Percentiles rank a stretch among this genome's conserved stretches.
These are phyloP conservation scores for Hypsopygia costalis DNA, from an alignment of 2,888 invertebrate species.

Conservation along the genomic window DNA sequence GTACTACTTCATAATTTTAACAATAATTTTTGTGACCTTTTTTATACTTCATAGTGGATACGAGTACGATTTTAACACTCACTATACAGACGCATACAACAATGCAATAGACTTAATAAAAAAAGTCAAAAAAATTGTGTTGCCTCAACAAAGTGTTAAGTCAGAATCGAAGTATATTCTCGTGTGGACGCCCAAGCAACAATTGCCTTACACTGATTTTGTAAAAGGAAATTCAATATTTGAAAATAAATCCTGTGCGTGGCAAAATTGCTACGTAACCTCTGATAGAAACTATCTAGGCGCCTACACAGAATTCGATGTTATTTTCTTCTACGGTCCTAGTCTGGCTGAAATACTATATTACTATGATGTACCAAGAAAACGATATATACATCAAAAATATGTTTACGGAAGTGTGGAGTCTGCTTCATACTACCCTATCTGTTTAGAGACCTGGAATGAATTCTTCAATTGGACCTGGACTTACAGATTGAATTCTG, in stretches of 20 bases:
- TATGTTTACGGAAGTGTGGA: conserved; percentile 57
- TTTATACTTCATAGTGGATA: not conserved
- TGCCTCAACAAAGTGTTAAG: too few species aligned
- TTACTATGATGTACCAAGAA: conserved; percentile 31
- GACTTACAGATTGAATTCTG: conserved; percentile 58
- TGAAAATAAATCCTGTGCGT: conserved; percentile 40
- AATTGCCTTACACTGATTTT: conserved; percentile 44
- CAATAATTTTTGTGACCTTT: not conserved
- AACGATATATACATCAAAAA: conserved; percentile 40
- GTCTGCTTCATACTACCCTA: conserved; percentile 45
- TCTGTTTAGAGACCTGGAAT: conserved; percentile 38
- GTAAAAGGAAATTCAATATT: conserved; percentile 44
- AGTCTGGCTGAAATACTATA: conserved; percentile 26
- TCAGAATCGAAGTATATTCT: conserved; percentile 43
- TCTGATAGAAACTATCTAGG: conserved; percentile 33
- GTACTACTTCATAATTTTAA: not conserved
- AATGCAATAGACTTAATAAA: too few species aligned
- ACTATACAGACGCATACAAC: not conserved
- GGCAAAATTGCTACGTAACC: conserved; percentile 55
- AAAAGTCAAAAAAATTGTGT: too few species aligned
- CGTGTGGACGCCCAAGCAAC: conserved; percentile 46
- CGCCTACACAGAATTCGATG: conserved; percentile 44
- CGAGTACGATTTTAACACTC: not conserved
- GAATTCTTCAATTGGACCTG: conserved; percentile 64
- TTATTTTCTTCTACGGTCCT: conserved; percentile 50